A percentile compares a stretch with the other conserved stretches of the same genome.
Evolutionary conservation across 2,797 vertebrate genomes (phyloP).

Genomic region (Limnodromus scolopaceus): DNA sequence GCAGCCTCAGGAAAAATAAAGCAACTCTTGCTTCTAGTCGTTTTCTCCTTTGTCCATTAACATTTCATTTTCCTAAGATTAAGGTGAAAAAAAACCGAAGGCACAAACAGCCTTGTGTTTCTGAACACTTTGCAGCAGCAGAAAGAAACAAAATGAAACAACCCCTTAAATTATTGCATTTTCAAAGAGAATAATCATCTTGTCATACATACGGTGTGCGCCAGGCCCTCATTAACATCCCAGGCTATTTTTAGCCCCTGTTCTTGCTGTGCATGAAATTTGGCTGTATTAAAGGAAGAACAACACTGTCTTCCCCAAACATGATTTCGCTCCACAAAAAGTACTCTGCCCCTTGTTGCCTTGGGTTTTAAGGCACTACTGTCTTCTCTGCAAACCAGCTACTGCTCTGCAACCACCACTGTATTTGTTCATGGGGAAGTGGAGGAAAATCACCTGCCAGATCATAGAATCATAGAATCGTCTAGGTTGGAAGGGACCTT

Average conservation of each 20-base stretch:
- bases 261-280: neutral
- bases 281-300: neutral
- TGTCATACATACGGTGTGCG: neutral
- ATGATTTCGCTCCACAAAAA: neutral
- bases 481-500: no score
- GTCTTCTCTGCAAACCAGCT: neutral
- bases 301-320: neutral
- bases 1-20: neutral
- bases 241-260: conserved; percentile 37
- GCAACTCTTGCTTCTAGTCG: neutral
- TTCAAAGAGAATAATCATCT: conserved; percentile 51
- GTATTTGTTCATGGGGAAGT: neutral
- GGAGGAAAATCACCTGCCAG: neutral
- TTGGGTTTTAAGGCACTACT: neutral
- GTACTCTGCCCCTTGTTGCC: neutral
- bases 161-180: conserved; percentile 11
- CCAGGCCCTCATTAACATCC: conserved; percentile 35
- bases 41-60: neutral
- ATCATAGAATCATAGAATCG: no score
- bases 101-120: neutral
- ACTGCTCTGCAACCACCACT: neutral
- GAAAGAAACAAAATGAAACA: conserved; percentile 22
- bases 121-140: neutral
- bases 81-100: neutral
- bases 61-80: conserved; percentile 35